Base-by-base conservation (phyloP, 2,797 vertebrate species). In the Enteromius mattozi region DNA sequence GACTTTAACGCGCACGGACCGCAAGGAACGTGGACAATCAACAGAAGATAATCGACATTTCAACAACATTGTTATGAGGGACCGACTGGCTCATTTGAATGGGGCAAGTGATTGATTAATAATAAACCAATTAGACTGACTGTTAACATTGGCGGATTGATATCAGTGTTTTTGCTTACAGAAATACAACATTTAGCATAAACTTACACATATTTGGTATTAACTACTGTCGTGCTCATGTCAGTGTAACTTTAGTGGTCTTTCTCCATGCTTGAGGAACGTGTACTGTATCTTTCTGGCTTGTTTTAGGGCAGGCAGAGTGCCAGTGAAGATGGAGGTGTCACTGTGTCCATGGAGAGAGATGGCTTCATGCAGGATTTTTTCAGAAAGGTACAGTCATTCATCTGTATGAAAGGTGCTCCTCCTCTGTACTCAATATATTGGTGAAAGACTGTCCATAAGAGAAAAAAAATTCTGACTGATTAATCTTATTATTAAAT, bases 331-430 rank as follows among this genome's bases (percentile, higher is more conserved):
- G 97, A 98, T 85, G 82, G 56, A 40, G 75, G 6, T 30, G 93
- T 94, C 4, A 78, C 91, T 1, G 86, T 96, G 9, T 83, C 93
- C 12, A 90, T 98, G 78, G 97, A 98, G 77, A 95, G 93, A 88
- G 96, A 97, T 85, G 94, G 94, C 61, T 99, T 97, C 85, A 98
- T 99, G 98, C 97, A 97, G 85, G 94, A 95, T 37, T 99, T 99
- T 81, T 99, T 99, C 93, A 96, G 95, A 17, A 89, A 82, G 79
- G 85, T 85, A 69, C 0, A 10, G n/a, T 42, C 47, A 21, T 42
- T 27, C 0, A 6, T 21, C 35, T 71, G 56, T 33, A 61, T 71
- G 17, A 59, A 33, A 59, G 13, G 4, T 80, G 45, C 45, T 56
- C 13, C 6, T 54, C 30, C 6, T 54, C 45, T 75, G 2, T 13